phyloP scores from a whole-genome alignment of 2,888 invertebrate species.

The Agonopterix subpropinquella region DNA sequence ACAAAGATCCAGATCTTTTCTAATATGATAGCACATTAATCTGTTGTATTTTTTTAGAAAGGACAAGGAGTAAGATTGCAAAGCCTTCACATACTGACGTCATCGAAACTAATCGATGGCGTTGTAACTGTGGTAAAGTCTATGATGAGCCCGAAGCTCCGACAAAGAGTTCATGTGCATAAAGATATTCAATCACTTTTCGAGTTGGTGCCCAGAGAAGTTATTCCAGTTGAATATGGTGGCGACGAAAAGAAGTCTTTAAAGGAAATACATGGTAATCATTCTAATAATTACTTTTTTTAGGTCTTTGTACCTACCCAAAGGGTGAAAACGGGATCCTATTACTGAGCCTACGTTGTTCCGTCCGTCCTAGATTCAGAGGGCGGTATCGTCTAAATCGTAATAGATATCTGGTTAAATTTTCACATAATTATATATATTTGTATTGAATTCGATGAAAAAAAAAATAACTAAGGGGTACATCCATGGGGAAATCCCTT shows the following conservation, averaged over 20 bases:
- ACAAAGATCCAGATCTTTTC: too few relatives aligned
- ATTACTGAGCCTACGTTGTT: too few relatives aligned
- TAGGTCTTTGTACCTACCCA: too few relatives aligned
- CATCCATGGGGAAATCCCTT: too few relatives aligned
- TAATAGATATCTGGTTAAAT: too few relatives aligned
- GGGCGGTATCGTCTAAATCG: too few relatives aligned
- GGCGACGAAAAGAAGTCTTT: conserved; percentile 20
- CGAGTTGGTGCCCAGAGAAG: conserved; percentile 24
- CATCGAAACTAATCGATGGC: conserved; percentile 38
- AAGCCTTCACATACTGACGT: conserved; percentile 35
- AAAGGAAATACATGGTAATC: conserved; percentile 28
- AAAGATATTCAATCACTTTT: conserved; percentile 20
- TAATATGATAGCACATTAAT: neutral
- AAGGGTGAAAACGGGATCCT: too few relatives aligned
- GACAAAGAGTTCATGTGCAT: conserved; percentile 20
- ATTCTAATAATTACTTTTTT: neutral
- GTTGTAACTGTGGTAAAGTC: conserved; percentile 45
- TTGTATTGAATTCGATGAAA: too few relatives aligned
- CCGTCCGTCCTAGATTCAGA: too few relatives aligned
- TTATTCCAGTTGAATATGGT: conserved; percentile 36
- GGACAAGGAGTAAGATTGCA: conserved; percentile 43
- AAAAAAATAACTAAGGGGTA: too few relatives aligned
- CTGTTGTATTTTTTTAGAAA: conserved; percentile 26
- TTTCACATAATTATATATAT: too few relatives aligned
- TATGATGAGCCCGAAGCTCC: conserved; percentile 30